Percentiles rank a stretch among this genome's conserved stretches.
These are phyloP conservation scores for Apostichopus leukothele DNA, from an alignment of 53 echinoderm and acorn worm species.

Conservation along the genomic window DNA sequence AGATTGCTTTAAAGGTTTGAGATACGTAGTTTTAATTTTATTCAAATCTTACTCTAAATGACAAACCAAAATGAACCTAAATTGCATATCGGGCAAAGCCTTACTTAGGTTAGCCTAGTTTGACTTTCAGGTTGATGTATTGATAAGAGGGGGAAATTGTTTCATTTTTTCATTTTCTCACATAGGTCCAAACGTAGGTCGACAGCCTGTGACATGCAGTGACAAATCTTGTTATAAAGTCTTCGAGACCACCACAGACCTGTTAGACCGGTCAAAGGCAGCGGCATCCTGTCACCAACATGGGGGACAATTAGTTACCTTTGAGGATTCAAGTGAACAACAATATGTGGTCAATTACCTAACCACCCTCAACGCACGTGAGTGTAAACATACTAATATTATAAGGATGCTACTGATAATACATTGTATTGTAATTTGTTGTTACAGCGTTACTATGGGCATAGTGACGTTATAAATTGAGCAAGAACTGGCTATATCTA, in stretches of 20 bases:
- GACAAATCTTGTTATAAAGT: constrained; percentile 6
- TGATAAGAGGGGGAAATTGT: background rate
- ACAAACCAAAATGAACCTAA: background rate
- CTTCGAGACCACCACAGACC: background rate
- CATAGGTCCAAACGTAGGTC: constrained; percentile 1
- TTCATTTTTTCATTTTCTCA: background rate
- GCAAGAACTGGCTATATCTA: too few relatives aligned
- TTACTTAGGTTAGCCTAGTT: background rate
- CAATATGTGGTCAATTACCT: background rate
- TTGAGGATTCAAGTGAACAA: background rate
- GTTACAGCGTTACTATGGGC: too few relatives aligned
- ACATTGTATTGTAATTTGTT: too few relatives aligned
- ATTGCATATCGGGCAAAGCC: background rate
- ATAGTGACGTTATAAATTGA: too few relatives aligned
- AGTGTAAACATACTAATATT: background rate
- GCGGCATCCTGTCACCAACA: background rate
- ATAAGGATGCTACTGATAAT: too few relatives aligned
- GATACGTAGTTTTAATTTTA: too few relatives aligned
- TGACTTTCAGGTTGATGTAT: background rate
- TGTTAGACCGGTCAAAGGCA: background rate
- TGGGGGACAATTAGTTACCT: constrained; percentile 9
- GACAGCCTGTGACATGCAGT: constrained; percentile 13
- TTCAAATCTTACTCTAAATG: too few relatives aligned
- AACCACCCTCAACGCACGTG: background rate
- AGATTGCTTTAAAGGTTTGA: too few relatives aligned